Conservation (phyloP, 2,888 invertebrate species). For the Apoda limacodes region DNA sequence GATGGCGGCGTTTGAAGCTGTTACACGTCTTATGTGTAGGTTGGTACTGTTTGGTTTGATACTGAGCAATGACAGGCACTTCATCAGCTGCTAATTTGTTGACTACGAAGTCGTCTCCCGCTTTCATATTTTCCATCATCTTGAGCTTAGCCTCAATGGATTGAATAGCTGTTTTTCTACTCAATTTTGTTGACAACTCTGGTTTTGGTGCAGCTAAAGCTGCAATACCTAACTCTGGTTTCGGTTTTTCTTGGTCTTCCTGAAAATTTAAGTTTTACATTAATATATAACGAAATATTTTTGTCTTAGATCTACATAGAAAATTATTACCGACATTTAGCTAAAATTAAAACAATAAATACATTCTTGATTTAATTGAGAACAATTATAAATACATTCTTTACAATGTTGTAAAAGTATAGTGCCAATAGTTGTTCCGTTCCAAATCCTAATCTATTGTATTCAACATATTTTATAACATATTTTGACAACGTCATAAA, state of each 20-base stretch:
- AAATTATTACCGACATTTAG: neutral
- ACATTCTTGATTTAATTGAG: too few species aligned
- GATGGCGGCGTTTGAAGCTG: slow-evolving; percentile 52
- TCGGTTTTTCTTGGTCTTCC: slow-evolving; percentile 83
- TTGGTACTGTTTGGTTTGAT: slow-evolving; percentile 68
- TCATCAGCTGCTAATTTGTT: slow-evolving; percentile 77
- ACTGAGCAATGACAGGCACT: slow-evolving; percentile 76
- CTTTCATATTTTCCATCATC: slow-evolving; percentile 77
- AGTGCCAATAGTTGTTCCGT: too few species aligned
- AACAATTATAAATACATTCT: too few species aligned
- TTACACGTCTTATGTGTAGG: slow-evolving; percentile 42
- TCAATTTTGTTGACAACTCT: slow-evolving; percentile 74
- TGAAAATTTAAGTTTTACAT: too few species aligned
- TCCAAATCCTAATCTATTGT: too few species aligned
- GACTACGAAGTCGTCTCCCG: slow-evolving; percentile 79
- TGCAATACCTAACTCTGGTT: slow-evolving; percentile 81
- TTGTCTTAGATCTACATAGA: neutral
- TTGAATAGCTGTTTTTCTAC: slow-evolving; percentile 84
- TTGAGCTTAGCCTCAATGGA: slow-evolving; percentile 91
- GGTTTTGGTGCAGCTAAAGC: slow-evolving; percentile 76
- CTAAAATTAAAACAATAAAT: too few species aligned
- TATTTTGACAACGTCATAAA: too few species aligned
- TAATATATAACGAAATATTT: slow-evolving; percentile 3
- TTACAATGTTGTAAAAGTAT: too few species aligned
- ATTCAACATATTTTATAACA: too few species aligned